Evolutionary conservation across 37 sponge, comb jelly and placozoan genomes (phyloP), one percentile per base, ranked within the genome.

Genomic region (Ianthella basta): DNA sequence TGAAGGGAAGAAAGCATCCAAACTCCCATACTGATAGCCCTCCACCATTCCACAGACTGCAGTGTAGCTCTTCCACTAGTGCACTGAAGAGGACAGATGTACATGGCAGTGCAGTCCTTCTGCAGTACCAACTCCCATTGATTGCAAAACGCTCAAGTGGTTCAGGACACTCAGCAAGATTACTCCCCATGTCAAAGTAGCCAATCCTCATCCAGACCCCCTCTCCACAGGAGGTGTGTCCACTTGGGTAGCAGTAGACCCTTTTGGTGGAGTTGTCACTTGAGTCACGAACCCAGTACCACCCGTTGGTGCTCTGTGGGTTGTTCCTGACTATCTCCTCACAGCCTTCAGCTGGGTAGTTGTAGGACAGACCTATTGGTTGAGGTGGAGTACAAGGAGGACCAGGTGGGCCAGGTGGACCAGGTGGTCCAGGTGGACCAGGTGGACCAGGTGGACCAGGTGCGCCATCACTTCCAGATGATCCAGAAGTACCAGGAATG

Each of bases 181-280:
- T 27, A 6, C 37, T 10, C 35, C 50, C 38, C 78, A 75, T 36
- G 40, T 75, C 37, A 41, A 41, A 75, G 54, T 75, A 75, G 20
- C 78, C 78, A 16, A 44, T 50, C 53, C 78, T 75, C 78, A 75
- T 75, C 78, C 78, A 75, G 54, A 75, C 78, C 44, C 78, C 78
- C n/a, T 75, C 53, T 50, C 78, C 78, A 75, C 78, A 75, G 50
- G 33, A 24, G n/a, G 54, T 24, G 78, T 75, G 78, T 50, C 78
- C 78, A 19, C 54, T 19, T 21, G 40, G 78, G 44, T 40, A 75
- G 78, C 78, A 75, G 53, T 75, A 75, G 21, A 24, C 78, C 24
- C 25, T 75, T 1, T 24, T 50, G 40, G 25, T 44, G 24, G 44
- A 36, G 54, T 75, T 50, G 54, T 40, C n/a, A 41, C 18, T 50